phyloP scores from a whole-genome alignment of 2,888 invertebrate species.

The Sylvicola cinctus region DNA sequence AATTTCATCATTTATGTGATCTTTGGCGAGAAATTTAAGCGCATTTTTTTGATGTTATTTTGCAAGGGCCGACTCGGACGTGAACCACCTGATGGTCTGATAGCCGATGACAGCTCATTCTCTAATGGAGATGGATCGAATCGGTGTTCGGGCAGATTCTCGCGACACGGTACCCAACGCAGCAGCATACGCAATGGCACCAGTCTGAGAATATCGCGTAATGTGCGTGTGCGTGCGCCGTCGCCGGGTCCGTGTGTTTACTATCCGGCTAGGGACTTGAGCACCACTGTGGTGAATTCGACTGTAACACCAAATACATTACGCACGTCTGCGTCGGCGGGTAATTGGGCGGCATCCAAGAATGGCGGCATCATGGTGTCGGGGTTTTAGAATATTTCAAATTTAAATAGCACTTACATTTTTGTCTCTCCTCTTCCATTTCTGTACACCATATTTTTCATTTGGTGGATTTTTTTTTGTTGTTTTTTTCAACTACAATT shows the following conservation, averaged over 20 bases:
- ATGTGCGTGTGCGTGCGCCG: conserved; percentile 24
- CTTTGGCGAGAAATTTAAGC: conserved; percentile 90
- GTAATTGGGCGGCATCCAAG: no score
- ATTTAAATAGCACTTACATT: no score
- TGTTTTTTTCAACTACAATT: no score
- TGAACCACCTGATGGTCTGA: conserved; percentile 47
- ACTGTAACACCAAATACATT: no score
- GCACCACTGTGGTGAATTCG: conserved; percentile 5
- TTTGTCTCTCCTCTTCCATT: no score
- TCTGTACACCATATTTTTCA: no score
- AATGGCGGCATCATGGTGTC: no score
- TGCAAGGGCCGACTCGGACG: conserved; percentile 42
- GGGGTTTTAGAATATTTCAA: no score
- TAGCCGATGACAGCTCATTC: conserved; percentile 65
- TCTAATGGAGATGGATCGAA: conserved; percentile 46
- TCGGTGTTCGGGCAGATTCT: conserved; percentile 36
- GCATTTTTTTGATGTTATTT: conserved; percentile 62
- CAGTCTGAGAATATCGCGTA: conserved; percentile 21
- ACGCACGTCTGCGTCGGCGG: no score
- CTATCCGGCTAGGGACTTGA: conserved; percentile 24
- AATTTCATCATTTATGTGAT: conserved; percentile 97
- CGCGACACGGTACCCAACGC: conserved; percentile 30
- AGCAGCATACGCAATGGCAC: conserved; percentile 16
- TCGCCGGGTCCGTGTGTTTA: conserved; percentile 27
- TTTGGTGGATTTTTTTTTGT: no score